A percentile compares a stretch with the other conserved stretches of the same genome.
phyloP scores from a whole-genome alignment of 2,888 invertebrate genomes.

The Drosophila diplacantha region DNA sequence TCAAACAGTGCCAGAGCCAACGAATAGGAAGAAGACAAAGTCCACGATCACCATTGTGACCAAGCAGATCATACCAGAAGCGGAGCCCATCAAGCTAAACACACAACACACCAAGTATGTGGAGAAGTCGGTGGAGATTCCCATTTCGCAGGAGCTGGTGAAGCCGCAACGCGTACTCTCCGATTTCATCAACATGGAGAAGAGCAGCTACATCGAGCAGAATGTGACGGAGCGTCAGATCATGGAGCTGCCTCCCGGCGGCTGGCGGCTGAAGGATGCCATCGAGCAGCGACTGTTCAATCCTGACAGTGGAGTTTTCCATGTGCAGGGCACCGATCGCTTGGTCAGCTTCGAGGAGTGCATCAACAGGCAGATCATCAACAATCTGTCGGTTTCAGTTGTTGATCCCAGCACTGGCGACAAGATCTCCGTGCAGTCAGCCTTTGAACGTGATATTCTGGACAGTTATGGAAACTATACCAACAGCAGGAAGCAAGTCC shows the following conservation, averaged over 20 bases:
- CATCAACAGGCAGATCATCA: conserved; percentile 89
- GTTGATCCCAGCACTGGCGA: conserved; percentile 86
- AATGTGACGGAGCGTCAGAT: conserved; percentile 82
- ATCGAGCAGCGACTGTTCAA: conserved; percentile 90
- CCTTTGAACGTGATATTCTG: conserved; percentile 87
- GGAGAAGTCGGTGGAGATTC: conserved; percentile 76
- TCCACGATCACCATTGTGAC: conserved; percentile 82
- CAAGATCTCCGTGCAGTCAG: conserved; percentile 83
- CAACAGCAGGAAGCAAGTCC: conserved; percentile 80
- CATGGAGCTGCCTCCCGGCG: conserved; percentile 88
- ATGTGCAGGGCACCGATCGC: conserved; percentile 91
- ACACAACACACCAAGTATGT: conserved; percentile 68
- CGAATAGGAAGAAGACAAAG: conserved; percentile 75
- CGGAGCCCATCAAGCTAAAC: conserved; percentile 73
- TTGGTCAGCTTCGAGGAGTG: conserved; percentile 92
- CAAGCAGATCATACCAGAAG: conserved; percentile 78
- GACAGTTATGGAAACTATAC: conserved; percentile 88
- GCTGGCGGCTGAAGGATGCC: conserved; percentile 90
- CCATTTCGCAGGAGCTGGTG: conserved; percentile 69
- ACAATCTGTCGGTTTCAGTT: conserved; percentile 89
- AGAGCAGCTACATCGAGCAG: conserved; percentile 76
- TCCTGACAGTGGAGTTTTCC: conserved; percentile 88
- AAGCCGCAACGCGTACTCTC: conserved; percentile 77
- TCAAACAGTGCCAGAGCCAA: conserved; percentile 79
- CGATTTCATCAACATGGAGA: conserved; percentile 78